These are phyloP conservation scores for Mellivora capensis DNA, from an alignment of 2,113 vertebrate genomes.

Conservation along the genomic window DNA sequence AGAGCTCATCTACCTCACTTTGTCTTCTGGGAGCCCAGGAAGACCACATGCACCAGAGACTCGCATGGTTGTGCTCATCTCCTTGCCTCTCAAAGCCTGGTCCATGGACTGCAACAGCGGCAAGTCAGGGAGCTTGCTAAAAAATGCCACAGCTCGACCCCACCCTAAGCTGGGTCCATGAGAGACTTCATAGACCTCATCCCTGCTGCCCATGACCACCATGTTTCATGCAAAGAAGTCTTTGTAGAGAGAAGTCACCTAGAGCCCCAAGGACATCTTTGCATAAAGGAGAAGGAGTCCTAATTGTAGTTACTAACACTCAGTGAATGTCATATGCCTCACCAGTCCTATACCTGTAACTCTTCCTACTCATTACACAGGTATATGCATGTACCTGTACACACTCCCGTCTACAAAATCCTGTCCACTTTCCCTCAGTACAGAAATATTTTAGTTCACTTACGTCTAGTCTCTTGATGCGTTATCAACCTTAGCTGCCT, in stretches of 20 bases:
- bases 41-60: accelerated
- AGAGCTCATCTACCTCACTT: accelerated
- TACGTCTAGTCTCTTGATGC: accelerated
- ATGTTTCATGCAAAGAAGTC: background rate
- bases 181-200: background rate
- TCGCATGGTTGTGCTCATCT: accelerated
- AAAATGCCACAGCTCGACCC: background rate
- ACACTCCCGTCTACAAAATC: accelerated
- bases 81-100: too few species aligned
- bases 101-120: accelerated
- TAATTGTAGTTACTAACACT: accelerated
- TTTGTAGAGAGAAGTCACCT: background rate
- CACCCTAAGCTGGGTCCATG: too few species aligned
- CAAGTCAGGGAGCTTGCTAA: background rate
- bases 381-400: background rate
- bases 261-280: background rate
- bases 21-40: accelerated
- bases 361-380: background rate
- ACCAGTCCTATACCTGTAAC: accelerated
- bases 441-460: accelerated
- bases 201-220: background rate
- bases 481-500: accelerated
- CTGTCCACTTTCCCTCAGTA: accelerated
- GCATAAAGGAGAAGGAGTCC: background rate
- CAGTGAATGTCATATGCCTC: accelerated